Base-by-base conservation (phyloP, 1,140 invertebrate species). In the Panagrolaimus sp. region DNA sequence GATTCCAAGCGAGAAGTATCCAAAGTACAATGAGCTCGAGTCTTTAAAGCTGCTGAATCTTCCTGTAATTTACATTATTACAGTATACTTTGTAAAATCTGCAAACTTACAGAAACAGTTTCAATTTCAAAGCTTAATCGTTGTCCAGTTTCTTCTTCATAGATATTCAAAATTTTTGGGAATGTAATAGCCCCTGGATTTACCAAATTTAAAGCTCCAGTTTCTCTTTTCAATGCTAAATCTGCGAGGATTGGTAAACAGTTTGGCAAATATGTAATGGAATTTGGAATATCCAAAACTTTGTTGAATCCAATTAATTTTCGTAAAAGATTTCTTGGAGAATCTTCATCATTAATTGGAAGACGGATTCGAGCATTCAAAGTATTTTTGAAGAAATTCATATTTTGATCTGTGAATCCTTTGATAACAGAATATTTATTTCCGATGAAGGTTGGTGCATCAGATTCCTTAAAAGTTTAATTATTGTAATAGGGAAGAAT, bases 321-420 rank as follows among this genome's bases (percentile, higher is more conserved):
- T 24, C 58, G 43, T 9, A 75, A 17, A 15, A 75, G 65, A 44
- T 75, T 75, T 62, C 72, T 44, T 38, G 73, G 68, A 8, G 52
- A 63, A 32, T 71, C 48, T 43, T 75, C 73, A 38, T 66, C 70
- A 67, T 75, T 75, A 21, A 75, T 48, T 8, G 73, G 73, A 1
- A 76, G 68, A n/a, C 71, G 74, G 43, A 76, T 77, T 14, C 75
- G 65, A 15, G 68, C 74, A 55, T 77, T 77, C 12, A 76, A 48
- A 44, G 75, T 67, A 32, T 76, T 45, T 43, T 46, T 68, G 43
- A 76, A 77, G 26, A 55, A 47, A 26, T 43, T n/a, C 9, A 77
- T 26, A 7, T 62, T 17, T 38, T 45, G 64, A 58, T 77, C 76
- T 12, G 76, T 76, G 55, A 74, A 77, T 5, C 48, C 65, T 48